Evolutionary conservation across 1,140 invertebrate species (phyloP).

Genomic region (Brachionus rotundiformis): DNA sequence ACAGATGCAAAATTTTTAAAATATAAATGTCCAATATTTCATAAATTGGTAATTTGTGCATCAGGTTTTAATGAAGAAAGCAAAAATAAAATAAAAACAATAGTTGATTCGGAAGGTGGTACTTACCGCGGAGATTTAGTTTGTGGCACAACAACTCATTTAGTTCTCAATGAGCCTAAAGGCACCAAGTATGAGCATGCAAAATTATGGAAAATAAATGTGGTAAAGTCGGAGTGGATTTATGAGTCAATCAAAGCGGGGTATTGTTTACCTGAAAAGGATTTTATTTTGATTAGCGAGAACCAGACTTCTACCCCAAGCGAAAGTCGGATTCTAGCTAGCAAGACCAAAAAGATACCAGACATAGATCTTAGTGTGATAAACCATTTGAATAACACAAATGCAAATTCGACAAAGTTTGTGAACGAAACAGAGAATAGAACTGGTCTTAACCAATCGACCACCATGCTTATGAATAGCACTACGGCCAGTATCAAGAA

Average conservation of each 20-base stretch:
- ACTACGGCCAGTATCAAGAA: not conserved
- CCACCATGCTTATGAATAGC: not conserved
- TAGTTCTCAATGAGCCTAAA: slow-evolving; percentile 67
- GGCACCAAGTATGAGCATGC: slow-evolving; percentile 79
- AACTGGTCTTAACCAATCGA: slow-evolving; percentile 20
- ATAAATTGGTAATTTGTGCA: slow-evolving; percentile 75
- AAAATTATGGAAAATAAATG: slow-evolving; percentile 73
- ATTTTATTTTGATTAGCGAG: slow-evolving; percentile 68
- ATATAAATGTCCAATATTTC: slow-evolving; percentile 76
- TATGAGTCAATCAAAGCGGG: slow-evolving; percentile 74
- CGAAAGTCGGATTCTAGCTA: not conserved
- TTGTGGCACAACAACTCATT: slow-evolving; percentile 66
- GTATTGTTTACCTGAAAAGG: slow-evolving; percentile 71
- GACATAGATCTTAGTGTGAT: slow-evolving; percentile 46
- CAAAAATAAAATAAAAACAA: slow-evolving; percentile 72
- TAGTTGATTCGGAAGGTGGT: slow-evolving; percentile 69
- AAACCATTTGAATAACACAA: slow-evolving; percentile 28
- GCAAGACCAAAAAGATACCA: slow-evolving; percentile 11
- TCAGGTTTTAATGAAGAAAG: slow-evolving; percentile 72
- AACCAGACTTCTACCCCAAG: slow-evolving; percentile 33
- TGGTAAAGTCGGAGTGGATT: slow-evolving; percentile 75
- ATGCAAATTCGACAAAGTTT: slow-evolving; percentile 27
- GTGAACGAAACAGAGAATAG: slow-evolving; percentile 36
- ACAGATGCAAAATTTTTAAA: slow-evolving; percentile 70
- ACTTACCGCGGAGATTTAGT: slow-evolving; percentile 66